Evolutionary conservation across 2,888 invertebrate species (phyloP), one percentile per base, ranked within the genome.

Genomic region (Rhodophaea formosa): DNA sequence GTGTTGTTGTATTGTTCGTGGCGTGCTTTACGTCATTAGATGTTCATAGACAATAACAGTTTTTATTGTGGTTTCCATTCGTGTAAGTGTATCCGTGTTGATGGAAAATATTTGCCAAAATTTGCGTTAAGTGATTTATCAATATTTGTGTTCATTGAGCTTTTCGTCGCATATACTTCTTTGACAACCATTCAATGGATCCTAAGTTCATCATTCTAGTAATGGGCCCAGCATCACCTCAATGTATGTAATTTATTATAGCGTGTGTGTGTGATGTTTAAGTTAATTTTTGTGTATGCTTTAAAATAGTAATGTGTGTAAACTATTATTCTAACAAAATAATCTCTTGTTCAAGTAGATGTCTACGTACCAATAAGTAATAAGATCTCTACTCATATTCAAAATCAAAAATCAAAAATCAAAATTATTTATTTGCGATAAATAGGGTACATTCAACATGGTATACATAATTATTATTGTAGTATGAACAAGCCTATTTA

Each of bases 1-100:
- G 57, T 57, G 45, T 30, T 52, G 49, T 43, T 51, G 42, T 56
- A 55, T 51, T 32, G 52, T 51, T 55, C 39, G 30, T 58, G 52
- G 29, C 47, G 23, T 59, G 57, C 59, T 42, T 58, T 59, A 49
- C 47, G 58, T 51, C 52, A 56, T 17, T 49, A 29, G 17, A 17
- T 56, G 47, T 29, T 49, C 56, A 56, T 56, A 56, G 56, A 56
- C 56, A 56, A 56, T 39, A 14, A 32, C 8, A 23, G 30, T 39
- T 53, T 53, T 35, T 53, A 1, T 42, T 12, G 12, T 12, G 39
- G 12, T 54, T 45, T 16, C 15, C n/a, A 16, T 44, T 45, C 53
- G 53, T 43, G 53, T 47, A 49, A 42, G 47, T 42, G 49, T 39
- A 42, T 49, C 43, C 46, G 49, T 49, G 43, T 56, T 49, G 47